Base-by-base conservation (phyloP, 2,888 invertebrate species). In the Kuschelorhynchus macadamiae region DNA sequence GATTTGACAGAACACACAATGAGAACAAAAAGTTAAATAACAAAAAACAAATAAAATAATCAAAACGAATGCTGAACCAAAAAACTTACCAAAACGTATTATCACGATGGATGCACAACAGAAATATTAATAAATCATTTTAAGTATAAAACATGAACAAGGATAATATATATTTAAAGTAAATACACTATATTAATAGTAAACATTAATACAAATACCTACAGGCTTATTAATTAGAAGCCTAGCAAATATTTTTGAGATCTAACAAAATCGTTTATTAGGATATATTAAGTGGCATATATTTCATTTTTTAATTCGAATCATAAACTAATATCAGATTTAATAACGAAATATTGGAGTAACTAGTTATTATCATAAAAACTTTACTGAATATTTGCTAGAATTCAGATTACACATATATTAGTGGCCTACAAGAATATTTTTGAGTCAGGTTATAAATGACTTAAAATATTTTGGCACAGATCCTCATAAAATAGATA, bases 401-500 rank as follows among this genome's bases (percentile, higher is more conserved):
- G 42, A 41, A 55, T 55, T 42, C 42, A 41, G 16, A 36, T 36
- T 9, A 5, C 32, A 32, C 32, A 9, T 12, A 32, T 36, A 57
- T 16, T 36, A 59, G 18, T 30, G 25, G 21, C 41, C 60, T 60
- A 50, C 41, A 50, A 5, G 39, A 53, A 46, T 50, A n/a, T 14
- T 60, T 55, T 20, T 60, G 71, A 56, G 61, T 64, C 60, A 72
- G 69, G 66, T 70, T 59, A 66, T 57, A 61, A 67, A 64, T 70
- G 68, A 63, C 71, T 70, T 71, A 70, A 64, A 55, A 64, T 64
- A 59, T 67, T 64, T 80, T 81, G 81, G 81, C 81, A 80, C 81
- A 79, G 78, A 79, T 74, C 67, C 70, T 74, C 75, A 79, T 76
- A 75, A 80, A 78, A 78, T 79, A 79, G 76, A 64, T 68, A 81